Evolutionary conservation across 2,797 vertebrate genomes (phyloP).

Genomic region (Sebastolobus alascanus): DNA sequence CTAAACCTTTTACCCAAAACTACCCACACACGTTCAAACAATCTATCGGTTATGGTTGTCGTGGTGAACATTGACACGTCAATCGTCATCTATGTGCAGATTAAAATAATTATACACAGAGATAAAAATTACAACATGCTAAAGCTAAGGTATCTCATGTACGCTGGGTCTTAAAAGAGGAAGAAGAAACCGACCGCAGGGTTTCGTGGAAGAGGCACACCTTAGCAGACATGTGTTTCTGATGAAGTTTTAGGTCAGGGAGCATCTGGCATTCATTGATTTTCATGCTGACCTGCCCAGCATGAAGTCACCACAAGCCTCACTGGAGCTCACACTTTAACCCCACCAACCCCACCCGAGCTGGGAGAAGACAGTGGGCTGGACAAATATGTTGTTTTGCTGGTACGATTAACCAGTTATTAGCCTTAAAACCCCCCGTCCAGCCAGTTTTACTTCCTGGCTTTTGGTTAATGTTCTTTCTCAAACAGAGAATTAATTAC

Average conservation of each 20-base stretch:
- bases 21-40: slow-evolving; percentile 25
- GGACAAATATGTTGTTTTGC: background rate
- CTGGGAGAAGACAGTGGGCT: background rate
- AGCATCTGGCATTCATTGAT: slow-evolving; percentile 73
- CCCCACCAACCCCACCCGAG: background rate
- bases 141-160: background rate
- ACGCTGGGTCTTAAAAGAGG: slow-evolving; percentile 24
- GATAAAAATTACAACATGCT: background rate
- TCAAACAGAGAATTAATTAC: too few relatives aligned
- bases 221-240: slow-evolving; percentile 72
- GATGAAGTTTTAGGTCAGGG: slow-evolving; percentile 60
- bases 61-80: background rate
- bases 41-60: slow-evolving; percentile 16
- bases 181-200: slow-evolving; percentile 17
- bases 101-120: slow-evolving; percentile 1
- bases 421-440: background rate
- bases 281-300: slow-evolving; percentile 64
- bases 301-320: slow-evolving; percentile 48
- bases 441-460: too few relatives aligned
- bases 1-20: slow-evolving; percentile 1
- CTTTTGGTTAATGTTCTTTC: too few relatives aligned
- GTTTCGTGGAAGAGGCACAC: slow-evolving; percentile 52
- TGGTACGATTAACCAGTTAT: background rate
- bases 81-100: background rate
- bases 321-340: slow-evolving; percentile 45